Base-by-base conservation (phyloP, 2,797 vertebrate genomes). In the Phrynocephalus forsythii region DNA sequence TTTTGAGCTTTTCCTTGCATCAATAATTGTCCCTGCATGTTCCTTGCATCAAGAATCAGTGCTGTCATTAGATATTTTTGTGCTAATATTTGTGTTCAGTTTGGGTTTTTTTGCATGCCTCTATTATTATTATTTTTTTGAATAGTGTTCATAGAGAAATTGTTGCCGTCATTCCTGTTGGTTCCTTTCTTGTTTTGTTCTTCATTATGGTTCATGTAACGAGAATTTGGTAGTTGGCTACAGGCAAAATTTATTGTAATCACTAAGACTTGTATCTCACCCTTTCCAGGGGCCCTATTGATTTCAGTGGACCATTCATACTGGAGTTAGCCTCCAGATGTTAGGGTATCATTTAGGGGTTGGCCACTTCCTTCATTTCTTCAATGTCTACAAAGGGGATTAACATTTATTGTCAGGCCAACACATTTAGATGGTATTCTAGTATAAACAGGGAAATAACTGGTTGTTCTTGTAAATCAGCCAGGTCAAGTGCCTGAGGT, bases 361-460 rank as follows among this genome's bases (percentile, higher is more conserved):
- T 76, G 69, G 73, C 71, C 60, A 30, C 20, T 73, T 69, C 67
- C 28, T 72, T 52, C 48, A 24, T 38, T 28, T 2, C 24, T 75
- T 50, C 76, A 86, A 67, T 9, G 84, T 78, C 7, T 24, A n/a
- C 76, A 79, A 56, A 69, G 24, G 48, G n/a, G 71, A 71, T 71
- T 86, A 56, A 86, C 11, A 79, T 24, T 79, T 71, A 86, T 56
- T 56, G 66, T 28, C 44, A 79, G 44, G 52, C 30, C 28, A 56
- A 79, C 20, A 10, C 30, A 79, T 33, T 79, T 24, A 79, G 24
- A 18, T 71, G 24, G 66, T 30, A 79, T 86, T 86, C 76, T 66
- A 56, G 3, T 28, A 71, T 80, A 86, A 86, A 63, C 38, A 77
- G 28, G 67, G 38, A 66, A 85, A 68, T 78, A 60, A 63, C 67